Evolutionary conservation across 2,888 invertebrate species (phyloP), one percentile per base, ranked within the genome.

Genomic region (Nesidiocoris tenuis): DNA sequence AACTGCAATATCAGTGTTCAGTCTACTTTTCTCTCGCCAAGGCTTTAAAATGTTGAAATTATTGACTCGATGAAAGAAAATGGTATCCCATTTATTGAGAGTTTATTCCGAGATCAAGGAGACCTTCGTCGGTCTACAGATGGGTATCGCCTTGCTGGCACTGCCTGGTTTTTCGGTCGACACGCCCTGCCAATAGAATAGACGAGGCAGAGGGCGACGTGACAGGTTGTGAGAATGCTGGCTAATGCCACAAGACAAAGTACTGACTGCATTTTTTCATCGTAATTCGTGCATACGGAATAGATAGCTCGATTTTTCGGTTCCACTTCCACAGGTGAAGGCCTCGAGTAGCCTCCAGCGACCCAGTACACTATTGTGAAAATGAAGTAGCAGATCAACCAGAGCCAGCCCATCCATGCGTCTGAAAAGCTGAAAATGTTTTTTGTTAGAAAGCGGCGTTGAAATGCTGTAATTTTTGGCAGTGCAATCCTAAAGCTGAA

Each of bases 381-480:
- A 18, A 39, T 1, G 65, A 25, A 65, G 65, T 65, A 65, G n/a
- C 18, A 2, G 3, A 25, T 18, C 39, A 18, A 5, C n/a, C 39
- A 65, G 2, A n/a, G n/a, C 2, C 18, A 3, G 12, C n/a, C 2
- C n/a, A 24, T 7, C 39, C 25, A 39, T 9, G 17, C 18, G 65
- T 65, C 65, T 24, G 65, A 24, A 65, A 65, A 65, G n/a, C 63
- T 63, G 22, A 22, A 16, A 63, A 63, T 57, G 18, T 16, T 18
- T 9, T 21, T 18, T 1, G 59, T 2, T 56, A 1, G 56, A 56
- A 56, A 5, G 18, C 2, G n/a, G 7, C 1, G 18, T 56, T 56
- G 2, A 1, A 18, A 17, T 1, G 2, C 1, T 16, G 54, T 54
- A 54, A 12, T 54, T 12, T 54, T 57, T 57, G 2, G 18, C n/a